Base-by-base conservation (phyloP, 2,797 vertebrate genomes). In the Pampus argenteus region DNA sequence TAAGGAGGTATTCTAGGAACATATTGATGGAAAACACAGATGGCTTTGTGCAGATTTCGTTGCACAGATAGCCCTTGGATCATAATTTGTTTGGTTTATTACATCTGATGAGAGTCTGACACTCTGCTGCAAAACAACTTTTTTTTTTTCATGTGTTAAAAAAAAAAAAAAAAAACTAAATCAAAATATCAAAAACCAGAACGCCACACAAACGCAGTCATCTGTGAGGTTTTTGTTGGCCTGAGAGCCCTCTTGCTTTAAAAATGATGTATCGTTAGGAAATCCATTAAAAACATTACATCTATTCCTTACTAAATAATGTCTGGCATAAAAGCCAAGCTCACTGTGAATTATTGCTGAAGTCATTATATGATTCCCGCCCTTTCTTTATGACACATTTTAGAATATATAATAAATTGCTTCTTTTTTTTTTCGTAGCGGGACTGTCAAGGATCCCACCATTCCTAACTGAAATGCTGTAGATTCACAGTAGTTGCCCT, bases 401-500 rank as follows among this genome's bases (percentile, higher is more conserved):
- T 45, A 77, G 62, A 76, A 71, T 59, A 71, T 58, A 67, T 68
- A 76, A 85, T 85, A 76, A 78, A 78, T 64, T 71, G 64, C n/a
- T n/a, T n/a, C 60, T 79, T 82, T 72, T 66, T 71, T 58, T 79
- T 82, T 72, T 66, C 68, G 66, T 73, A 74, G 60, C 18, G 66
- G 66, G n/a, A 25, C 64, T 78, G 79, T 83, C 75, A 73, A 68
- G 54, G 51, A 83, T 78, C 75, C n/a, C 51, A 42, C 74, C 34
- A 66, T 17, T 50, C 23, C 44, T 79, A 68, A 87, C 75, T 81
- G 58, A 84, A 84, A 79, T 48, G 56, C 74, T 74, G 61, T 44
- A 76, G 66, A 82, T 79, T 84, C 78, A 73, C 81, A 76, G 71
- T 73, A 72, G 79, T 62, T 47, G 70, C 28, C 63, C 60, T 78